Conservation (phyloP, 2,797 vertebrate genomes). For the Neosilurus mollespiculum region DNA sequence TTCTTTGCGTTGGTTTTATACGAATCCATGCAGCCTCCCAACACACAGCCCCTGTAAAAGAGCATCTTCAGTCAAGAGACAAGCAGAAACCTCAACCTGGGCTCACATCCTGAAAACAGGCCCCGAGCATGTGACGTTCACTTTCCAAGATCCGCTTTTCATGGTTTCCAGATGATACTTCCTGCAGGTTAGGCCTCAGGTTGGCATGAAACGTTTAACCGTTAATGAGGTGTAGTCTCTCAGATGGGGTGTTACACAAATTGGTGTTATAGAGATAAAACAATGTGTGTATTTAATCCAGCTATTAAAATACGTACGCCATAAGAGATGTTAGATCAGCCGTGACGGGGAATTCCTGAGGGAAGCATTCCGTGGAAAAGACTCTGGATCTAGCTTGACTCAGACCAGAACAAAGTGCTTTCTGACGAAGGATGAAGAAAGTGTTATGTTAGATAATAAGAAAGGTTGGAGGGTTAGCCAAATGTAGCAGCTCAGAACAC, state of each 20-base stretch:
- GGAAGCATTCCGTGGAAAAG: not conserved
- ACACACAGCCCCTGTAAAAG: conserved; percentile 18
- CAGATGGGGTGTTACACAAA: too few species aligned
- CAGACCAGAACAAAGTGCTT: not conserved
- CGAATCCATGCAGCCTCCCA: conserved; percentile 22
- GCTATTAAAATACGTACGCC: not conserved
- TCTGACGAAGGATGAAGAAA: not conserved
- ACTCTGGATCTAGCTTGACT: not conserved
- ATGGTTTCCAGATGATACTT: conserved; percentile 61
- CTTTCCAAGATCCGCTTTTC: conserved; percentile 62
- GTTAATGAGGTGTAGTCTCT: not conserved
- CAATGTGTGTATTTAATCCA: not conserved
- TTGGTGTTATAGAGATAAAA: too few species aligned
- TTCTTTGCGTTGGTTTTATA: conserved; percentile 7
- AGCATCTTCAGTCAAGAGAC: conserved; percentile 41
- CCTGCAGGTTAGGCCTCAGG: conserved; percentile 43
- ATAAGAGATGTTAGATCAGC: not conserved
- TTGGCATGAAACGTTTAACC: conserved; percentile 39
- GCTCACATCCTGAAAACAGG: conserved; percentile 59
- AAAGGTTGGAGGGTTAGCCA: not conserved
- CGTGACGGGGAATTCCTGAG: not conserved
- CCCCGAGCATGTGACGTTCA: conserved; percentile 50
- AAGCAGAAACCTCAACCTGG: conserved; percentile 54
- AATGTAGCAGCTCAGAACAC: not conserved
- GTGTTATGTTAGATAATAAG: not conserved